Conservation (phyloP, 1,140 invertebrate genomes). For the Hypsibius dujardini region DNA sequence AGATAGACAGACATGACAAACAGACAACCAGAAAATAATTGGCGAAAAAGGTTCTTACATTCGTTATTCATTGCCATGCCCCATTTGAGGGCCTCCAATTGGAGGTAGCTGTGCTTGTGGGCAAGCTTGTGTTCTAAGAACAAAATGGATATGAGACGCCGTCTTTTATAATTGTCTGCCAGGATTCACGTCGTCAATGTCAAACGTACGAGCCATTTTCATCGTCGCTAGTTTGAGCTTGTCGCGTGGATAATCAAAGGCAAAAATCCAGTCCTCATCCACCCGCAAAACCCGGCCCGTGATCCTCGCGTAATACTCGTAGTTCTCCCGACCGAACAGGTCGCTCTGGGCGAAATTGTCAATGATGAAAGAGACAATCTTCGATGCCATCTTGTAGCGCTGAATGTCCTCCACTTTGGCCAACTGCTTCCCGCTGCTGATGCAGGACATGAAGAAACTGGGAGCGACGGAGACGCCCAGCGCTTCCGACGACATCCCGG, state of each 20-base stretch:
- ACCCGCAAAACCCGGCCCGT: constrained; percentile 77
- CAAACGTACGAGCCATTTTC: constrained; percentile 1
- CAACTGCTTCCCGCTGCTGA: constrained; percentile 61
- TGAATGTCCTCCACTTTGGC: constrained; percentile 78
- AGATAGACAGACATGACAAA: too few relatives aligned
- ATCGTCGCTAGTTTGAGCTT: constrained; percentile 31
- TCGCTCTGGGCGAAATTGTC: constrained; percentile 88
- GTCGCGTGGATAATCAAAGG: constrained; percentile 70
- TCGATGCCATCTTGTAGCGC: constrained; percentile 43
- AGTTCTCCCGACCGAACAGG: constrained; percentile 83
- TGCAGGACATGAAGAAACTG: constrained; percentile 92
- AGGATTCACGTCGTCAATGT: too few relatives aligned
- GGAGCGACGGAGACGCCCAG: constrained; percentile 80
- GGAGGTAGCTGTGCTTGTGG: constrained; percentile 21
- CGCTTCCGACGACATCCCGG: constrained; percentile 89
- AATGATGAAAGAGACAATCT: constrained; percentile 84
- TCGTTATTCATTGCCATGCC: constrained; percentile 16
- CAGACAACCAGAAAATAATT: too few relatives aligned
- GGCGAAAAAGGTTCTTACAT: constrained; percentile 10
- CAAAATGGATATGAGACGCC: constrained; percentile 20
- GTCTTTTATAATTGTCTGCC: too few relatives aligned
- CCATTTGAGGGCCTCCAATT: constrained; percentile 20
- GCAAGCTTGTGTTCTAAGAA: constrained; percentile 20
- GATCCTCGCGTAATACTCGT: constrained; percentile 87
- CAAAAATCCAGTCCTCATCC: constrained; percentile 83